Conservation (phyloP, 2,797 vertebrate genomes). For the Peromyscus melanophrys region DNA sequence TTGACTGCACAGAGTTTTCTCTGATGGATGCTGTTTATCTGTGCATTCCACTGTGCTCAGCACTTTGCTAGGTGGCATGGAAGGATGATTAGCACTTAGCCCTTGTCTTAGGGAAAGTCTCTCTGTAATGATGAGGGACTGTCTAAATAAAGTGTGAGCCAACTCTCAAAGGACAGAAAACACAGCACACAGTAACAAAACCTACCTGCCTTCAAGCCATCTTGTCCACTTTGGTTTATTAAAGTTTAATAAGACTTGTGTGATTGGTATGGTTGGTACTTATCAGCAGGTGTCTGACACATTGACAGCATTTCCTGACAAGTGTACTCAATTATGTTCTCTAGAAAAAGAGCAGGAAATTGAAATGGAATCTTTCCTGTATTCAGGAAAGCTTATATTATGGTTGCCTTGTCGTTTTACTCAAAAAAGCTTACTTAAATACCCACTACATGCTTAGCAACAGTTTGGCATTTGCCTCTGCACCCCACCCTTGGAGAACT, state of each 20-base stretch:
- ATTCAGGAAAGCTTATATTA: conserved; percentile 33
- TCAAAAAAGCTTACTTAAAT: background rate
- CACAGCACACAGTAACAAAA: background rate
- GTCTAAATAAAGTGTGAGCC: conserved; percentile 7
- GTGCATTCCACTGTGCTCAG: background rate
- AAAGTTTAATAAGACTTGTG: conserved; percentile 52
- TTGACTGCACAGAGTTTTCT: background rate
- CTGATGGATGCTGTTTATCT: background rate
- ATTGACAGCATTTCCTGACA: conserved; percentile 53
- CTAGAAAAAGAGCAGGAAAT: conserved; percentile 51
- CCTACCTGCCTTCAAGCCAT: background rate
- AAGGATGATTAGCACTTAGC: background rate
- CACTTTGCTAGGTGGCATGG: background rate
- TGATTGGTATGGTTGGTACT: conserved; percentile 14
- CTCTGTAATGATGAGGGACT: background rate
- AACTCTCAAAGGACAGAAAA: background rate
- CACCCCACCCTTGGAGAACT: background rate
- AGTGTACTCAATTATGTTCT: conserved; percentile 22
- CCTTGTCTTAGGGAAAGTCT: background rate
- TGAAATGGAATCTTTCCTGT: conserved; percentile 44
- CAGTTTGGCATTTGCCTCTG: background rate
- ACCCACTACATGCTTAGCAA: background rate
- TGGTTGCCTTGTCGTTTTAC: conserved; percentile 22
- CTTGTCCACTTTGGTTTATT: conserved; percentile 13
- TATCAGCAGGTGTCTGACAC: conserved; percentile 26